Conservation (phyloP, 2,888 invertebrate genomes). For the Sarcophaga carnaria region DNA sequence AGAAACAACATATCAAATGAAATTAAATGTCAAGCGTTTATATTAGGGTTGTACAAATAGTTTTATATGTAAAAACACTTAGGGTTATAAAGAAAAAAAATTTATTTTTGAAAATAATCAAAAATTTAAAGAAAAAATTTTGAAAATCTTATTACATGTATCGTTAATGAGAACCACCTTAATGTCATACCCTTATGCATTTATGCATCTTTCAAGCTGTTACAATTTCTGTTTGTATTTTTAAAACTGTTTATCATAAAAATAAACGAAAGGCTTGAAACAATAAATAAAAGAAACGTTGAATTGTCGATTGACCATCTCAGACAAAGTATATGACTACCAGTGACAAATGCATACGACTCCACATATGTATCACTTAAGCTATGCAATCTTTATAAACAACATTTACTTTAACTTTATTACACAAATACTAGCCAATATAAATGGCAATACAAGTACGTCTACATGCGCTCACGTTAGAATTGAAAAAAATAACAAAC, state of each 20-base stretch:
- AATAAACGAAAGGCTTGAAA: neutral
- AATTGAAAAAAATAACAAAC: neutral
- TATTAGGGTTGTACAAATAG: neutral
- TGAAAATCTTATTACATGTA: no score
- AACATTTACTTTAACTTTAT: neutral
- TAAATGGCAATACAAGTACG: neutral
- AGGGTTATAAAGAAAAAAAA: no score
- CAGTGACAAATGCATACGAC: neutral
- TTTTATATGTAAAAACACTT: no score
- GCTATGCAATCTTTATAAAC: conserved; percentile 29
- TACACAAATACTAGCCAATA: neutral
- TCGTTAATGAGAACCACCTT: no score
- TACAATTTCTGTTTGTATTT: neutral
- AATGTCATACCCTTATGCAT: no score
- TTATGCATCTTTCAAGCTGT: neutral
- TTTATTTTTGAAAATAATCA: no score
- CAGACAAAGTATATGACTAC: conserved; percentile 70
- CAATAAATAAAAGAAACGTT: conserved; percentile 35
- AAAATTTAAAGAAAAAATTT: no score
- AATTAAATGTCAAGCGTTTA: neutral
- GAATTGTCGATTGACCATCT: conserved; percentile 75
- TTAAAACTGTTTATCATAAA: neutral
- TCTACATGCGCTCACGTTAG: neutral
- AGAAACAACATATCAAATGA: neutral
- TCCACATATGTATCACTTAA: conserved; percentile 4